Conservation (phyloP, 2,113 vertebrate genomes). For the Nycticryphes semicollaris region DNA sequence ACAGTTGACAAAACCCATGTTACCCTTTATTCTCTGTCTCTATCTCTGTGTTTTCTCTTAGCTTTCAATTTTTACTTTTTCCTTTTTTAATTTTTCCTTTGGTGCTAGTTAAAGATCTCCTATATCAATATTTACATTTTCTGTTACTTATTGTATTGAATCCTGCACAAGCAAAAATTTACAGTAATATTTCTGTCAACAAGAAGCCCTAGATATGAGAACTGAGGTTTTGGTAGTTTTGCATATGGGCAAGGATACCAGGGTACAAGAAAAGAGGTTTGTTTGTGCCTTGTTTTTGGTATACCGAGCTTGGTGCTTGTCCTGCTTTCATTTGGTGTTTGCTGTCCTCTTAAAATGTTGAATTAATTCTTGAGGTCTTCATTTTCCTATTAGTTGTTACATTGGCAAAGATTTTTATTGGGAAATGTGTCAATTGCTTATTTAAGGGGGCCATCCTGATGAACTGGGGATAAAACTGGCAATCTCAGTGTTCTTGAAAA, state of each 20-base stretch:
- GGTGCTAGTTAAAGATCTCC: neutral
- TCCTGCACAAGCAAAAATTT: neutral
- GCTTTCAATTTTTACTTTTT: neutral
- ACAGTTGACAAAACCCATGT: neutral
- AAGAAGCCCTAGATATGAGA: neutral
- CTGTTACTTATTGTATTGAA: neutral
- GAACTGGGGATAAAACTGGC: neutral
- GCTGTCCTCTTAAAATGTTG: neutral
- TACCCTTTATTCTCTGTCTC: neutral
- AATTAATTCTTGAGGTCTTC: neutral
- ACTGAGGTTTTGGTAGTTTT: neutral
- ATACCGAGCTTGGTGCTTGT: neutral
- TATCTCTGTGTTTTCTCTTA: neutral
- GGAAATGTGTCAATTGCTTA: neutral
- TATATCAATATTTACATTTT: neutral
- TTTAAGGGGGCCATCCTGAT: neutral
- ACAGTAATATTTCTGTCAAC: neutral
- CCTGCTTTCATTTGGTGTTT: neutral
- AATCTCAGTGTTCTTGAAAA: neutral
- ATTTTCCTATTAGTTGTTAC: neutral
- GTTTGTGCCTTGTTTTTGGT: neutral
- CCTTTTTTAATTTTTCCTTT: neutral
- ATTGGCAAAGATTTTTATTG: neutral
- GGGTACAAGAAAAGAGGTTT: neutral
- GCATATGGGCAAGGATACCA: neutral